Evolutionary conservation across 1,140 invertebrate species (phyloP), one percentile per base, ranked within the genome.

Genomic region (Zophobas atratus): DNA sequence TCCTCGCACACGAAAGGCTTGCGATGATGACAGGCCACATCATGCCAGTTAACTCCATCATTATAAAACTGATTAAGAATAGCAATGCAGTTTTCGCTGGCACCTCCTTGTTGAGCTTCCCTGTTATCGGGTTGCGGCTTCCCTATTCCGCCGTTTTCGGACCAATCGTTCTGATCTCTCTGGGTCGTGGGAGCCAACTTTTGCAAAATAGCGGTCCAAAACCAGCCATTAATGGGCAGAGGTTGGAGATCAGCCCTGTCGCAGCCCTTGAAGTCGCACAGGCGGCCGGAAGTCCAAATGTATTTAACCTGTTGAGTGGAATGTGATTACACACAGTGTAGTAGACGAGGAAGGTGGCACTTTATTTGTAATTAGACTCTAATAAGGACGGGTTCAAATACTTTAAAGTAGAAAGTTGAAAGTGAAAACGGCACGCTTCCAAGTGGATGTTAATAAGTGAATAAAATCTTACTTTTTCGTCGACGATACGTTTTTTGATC

Each of bases 1-100:
- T 95, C 94, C 86, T 96, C 94, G 84, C 94, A 96, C 20, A 95
- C 92, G 86, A 93, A 94, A 1, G 94, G 92, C 86, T 96, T 96
- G 82, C 92, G 91, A 84, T 95, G 94, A 83, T 95, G 94, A 83
- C 94, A 96, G 79, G 93, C 94, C 33, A 96, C 94, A 82, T 96
- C 94, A 83, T 96, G 94, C 94, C 94, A 96, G 84, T 95, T 93
- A 48, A 95, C 93, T 34, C 94, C 94, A 82, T 96, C 94, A 70
- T 95, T 94, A 88, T 95, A 95, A 88, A 95, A 95, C 82, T 95
- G 92, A 85, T 96, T 96, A 38, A 95, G 86, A 51, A 95, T 87
- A 0, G 94, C 94, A 33, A 96, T 84, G 83, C 94, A 96, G 84
- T 94, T 94, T 84, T 96, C 94, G 1, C 91, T 89, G 34, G 94